These are phyloP conservation scores for Hyperoplus immaculatus DNA, from an alignment of 2,797 vertebrate species.

Conservation along the genomic window DNA sequence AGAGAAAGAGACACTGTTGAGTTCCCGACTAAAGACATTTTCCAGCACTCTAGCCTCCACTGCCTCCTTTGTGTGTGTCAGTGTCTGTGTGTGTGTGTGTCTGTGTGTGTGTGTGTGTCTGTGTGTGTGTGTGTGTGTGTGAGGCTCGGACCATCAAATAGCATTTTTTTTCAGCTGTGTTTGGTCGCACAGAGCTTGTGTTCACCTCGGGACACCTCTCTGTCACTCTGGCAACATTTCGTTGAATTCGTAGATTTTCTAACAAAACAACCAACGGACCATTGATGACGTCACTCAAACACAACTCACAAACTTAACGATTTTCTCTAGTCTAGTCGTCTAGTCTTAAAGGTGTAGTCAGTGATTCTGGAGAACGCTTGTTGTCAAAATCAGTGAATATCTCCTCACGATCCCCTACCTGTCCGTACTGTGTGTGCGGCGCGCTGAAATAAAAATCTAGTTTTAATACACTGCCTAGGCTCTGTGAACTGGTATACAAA, in stretches of 20 bases:
- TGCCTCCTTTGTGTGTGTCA: conserved; percentile 8
- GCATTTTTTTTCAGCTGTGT: conserved; percentile 7
- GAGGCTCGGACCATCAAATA: no score
- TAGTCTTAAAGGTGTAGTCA: no score
- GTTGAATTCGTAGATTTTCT: neutral
- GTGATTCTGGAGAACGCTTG: no score
- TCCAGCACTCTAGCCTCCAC: conserved; percentile 1
- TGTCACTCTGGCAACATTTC: neutral
- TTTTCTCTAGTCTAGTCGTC: no score
- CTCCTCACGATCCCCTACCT: no score
- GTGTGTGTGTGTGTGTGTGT: no score
- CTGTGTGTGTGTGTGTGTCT: no score
- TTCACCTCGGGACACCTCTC: neutral
- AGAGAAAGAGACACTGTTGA: neutral
- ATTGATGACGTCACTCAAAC: neutral
- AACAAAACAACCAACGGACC: neutral
- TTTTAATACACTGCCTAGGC: no score
- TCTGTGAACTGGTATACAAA: no score
- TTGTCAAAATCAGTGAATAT: no score
- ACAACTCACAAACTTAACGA: neutral
- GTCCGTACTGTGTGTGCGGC: no score
- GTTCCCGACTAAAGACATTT: conserved; percentile 31
- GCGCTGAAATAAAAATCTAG: no score
- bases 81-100: neutral
- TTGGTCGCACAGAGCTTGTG: neutral